A percentile compares a stretch with the other conserved stretches of the same genome.
phyloP scores from a whole-genome alignment of 92 coral and sea anemone genomes.

The Umimayanthus chanpuru region DNA sequence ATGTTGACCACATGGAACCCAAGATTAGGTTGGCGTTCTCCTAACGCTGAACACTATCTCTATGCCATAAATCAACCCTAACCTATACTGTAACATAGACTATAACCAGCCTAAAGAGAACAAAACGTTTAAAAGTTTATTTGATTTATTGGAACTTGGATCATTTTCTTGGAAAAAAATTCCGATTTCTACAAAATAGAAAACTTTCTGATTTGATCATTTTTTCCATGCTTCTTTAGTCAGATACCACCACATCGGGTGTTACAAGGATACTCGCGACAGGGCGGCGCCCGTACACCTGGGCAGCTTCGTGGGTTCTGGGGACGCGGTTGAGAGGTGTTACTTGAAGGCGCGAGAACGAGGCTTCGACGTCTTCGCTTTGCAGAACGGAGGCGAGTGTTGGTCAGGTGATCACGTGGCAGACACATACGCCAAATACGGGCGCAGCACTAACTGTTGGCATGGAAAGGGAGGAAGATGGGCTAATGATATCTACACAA shows the following conservation, averaged over 20 bases:
- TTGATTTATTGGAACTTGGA: too few relatives aligned
- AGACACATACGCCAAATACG: constrained; percentile 1
- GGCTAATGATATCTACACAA: constrained; percentile 34
- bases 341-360: not conserved
- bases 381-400: constrained; percentile 36
- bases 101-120: too few relatives aligned
- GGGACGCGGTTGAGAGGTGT: constrained; percentile 40
- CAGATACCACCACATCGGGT: constrained; percentile 35
- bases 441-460: constrained; percentile 5
- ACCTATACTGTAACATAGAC: too few relatives aligned
- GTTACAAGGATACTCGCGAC: not conserved
- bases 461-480: constrained; percentile 35
- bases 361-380: constrained; percentile 6
- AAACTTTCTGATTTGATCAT: not conserved
- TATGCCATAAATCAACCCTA: too few relatives aligned
- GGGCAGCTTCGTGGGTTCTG: constrained; percentile 15
- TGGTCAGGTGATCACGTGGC: not conserved
- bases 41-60: too few relatives aligned
- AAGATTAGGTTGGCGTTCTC: too few relatives aligned
- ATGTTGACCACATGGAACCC: too few relatives aligned
- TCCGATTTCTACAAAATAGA: too few relatives aligned
- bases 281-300: constrained; percentile 5
- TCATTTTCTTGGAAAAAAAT: too few relatives aligned
- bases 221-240: not conserved
- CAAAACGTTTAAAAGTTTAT: too few relatives aligned